Evolutionary conservation across 2,888 invertebrate genomes (phyloP), one percentile per base, ranked within the genome.

Genomic region (Cantharis lateralis): DNA sequence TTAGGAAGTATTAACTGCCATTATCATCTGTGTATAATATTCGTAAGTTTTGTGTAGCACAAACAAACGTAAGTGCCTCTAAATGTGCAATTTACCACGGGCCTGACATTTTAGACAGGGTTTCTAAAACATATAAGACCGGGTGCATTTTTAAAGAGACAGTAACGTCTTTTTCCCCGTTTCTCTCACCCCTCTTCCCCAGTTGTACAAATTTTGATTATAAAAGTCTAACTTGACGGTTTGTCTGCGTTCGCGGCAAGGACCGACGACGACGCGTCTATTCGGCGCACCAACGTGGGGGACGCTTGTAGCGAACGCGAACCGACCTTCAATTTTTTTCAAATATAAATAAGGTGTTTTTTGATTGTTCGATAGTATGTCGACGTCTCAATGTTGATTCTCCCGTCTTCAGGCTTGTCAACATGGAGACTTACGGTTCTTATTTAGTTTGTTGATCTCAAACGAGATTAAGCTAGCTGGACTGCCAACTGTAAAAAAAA

Each of bases 401-500:
- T 61, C 66, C 68, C 62, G 28, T 48, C 75, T 48, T 48, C n/a
- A 16, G 73, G 74, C 28, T 62, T 66, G 74, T 68, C 24, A 75
- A 72, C 81, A 80, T 84, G 83, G 83, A 85, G 83, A 82, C 83
- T 82, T 85, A 82, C 84, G 84, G 82, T 83, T 84, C 84, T 81
- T 85, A 82, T 83, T 83, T 84, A 84, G 84, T 85, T 84, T 82
- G 84, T 83, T 83, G 85, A 87, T 87, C 87, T 87, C 87, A 81
- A 83, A 72, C 83, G 87, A 86, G 87, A 86, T 85, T 83, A 86
- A 86, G 88, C 88, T 88, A 88, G 88, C 88, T 87, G 87, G 88
- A 88, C 88, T 88, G 88, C 88, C 88, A 88, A 87, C 86, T 88
- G 87, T 88, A 88, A 87, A 88, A 88, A 64, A 88, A 87, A 87